These are phyloP conservation scores for Thaumatotibia leucotreta DNA, from an alignment of 1,140 invertebrate species.

Conservation along the genomic window DNA sequence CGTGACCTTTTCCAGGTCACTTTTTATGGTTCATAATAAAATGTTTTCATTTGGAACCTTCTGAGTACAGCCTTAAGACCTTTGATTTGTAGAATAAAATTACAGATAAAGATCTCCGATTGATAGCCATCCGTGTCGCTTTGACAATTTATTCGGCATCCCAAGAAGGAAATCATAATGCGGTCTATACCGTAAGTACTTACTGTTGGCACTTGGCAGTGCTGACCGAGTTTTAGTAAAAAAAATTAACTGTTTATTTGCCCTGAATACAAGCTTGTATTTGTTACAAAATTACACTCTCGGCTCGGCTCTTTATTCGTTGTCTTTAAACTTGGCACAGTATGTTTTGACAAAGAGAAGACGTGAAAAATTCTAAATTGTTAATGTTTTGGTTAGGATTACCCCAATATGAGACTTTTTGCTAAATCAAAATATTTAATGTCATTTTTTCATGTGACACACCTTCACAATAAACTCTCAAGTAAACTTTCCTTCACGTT, in stretches of 20 bases:
- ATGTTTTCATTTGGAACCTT: background rate
- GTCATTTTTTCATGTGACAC: background rate
- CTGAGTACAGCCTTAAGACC: background rate
- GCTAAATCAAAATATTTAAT: too few relatives aligned
- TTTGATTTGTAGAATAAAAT: too few relatives aligned
- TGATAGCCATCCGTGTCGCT: background rate
- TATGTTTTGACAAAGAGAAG: background rate
- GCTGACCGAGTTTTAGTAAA: background rate
- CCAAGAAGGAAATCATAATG: background rate
- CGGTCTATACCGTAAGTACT: background rate
- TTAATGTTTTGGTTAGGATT: background rate
- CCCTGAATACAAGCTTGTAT: background rate
- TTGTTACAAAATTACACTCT: background rate
- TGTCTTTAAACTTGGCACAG: background rate
- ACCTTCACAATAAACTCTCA: too few relatives aligned
- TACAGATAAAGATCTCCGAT: background rate
- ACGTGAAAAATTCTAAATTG: background rate
- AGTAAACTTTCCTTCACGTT: too few relatives aligned
- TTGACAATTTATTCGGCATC: background rate
- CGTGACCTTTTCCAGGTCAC: slow-evolving; percentile 8
- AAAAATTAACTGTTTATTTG: background rate
- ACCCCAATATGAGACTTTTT: too few relatives aligned
- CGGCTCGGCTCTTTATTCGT: background rate
- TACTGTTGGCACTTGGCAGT: too few relatives aligned
- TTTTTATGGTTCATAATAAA: background rate